phyloP scores from a whole-genome alignment of 2,888 invertebrate species.

The Spodoptera picta region DNA sequence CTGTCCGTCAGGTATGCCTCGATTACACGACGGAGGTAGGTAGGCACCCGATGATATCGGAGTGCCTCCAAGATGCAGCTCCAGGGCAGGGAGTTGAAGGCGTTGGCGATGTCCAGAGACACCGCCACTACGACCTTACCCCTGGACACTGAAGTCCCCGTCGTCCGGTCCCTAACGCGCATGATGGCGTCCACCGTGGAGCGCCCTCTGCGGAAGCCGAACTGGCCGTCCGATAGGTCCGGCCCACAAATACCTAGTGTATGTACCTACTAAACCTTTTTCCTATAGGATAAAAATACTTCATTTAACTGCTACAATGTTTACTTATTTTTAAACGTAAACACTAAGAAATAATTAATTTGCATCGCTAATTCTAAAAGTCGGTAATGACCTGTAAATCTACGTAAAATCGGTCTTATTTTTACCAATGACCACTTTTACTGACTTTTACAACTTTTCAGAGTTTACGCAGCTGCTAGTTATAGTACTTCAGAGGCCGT shows the following conservation, averaged over 20 bases:
- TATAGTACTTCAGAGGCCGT: slow-evolving; percentile 15
- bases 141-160: no score
- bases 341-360: slow-evolving; percentile 5
- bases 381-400: slow-evolving; percentile 7
- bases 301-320: not conserved
- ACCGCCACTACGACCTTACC: no score
- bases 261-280: not conserved
- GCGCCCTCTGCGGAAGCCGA: no score
- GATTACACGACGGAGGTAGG: no score
- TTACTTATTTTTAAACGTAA: not conserved
- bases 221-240: no score
- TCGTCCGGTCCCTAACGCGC: no score
- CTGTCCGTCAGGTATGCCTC: no score
- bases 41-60: no score
- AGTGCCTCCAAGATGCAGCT: no score
- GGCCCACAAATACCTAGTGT: not conserved
- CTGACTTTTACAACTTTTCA: slow-evolving; percentile 24
- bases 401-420: slow-evolving; percentile 4
- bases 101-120: no score
- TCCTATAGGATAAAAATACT: not conserved
- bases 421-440: slow-evolving; percentile 6
- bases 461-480: slow-evolving; percentile 25
- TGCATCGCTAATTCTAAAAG: slow-evolving; percentile 14
- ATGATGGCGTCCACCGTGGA: no score
- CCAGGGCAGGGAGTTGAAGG: no score